A percentile compares a stretch with the other conserved stretches of the same genome.
Conservation (phyloP, 2,113 vertebrate genomes). For the Crotalus helleri region DNA sequence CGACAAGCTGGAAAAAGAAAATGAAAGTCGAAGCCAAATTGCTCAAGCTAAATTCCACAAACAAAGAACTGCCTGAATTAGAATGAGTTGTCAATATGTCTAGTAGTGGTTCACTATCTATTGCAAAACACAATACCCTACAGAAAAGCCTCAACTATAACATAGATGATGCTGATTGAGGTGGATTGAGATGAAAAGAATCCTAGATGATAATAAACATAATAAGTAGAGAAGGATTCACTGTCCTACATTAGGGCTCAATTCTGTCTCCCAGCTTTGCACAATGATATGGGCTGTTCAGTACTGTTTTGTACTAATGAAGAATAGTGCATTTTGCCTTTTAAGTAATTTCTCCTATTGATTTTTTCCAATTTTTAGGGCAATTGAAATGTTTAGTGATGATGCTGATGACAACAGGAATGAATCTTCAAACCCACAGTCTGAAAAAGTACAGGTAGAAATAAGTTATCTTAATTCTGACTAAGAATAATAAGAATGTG, state of each 20-base stretch:
- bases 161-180: background rate
- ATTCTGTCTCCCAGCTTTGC: background rate
- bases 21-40: background rate
- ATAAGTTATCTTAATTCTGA: background rate
- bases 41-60: background rate
- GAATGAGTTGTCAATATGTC: background rate
- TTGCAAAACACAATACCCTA: background rate
- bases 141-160: background rate
- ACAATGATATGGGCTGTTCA: background rate
- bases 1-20: background rate
- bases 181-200: background rate
- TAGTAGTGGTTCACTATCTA: background rate
- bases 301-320: background rate
- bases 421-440: background rate
- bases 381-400: constrained; percentile 26
- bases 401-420: background rate
- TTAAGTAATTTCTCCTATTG: background rate
- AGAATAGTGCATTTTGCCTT: background rate
- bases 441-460: constrained; percentile 31
- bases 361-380: constrained; percentile 25
- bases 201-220: background rate
- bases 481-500: background rate
- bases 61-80: background rate
- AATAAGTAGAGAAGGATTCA: background rate
- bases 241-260: background rate